Evolutionary conservation across 2,888 invertebrate genomes (phyloP).

Genomic region (Rapana venosa): DNA sequence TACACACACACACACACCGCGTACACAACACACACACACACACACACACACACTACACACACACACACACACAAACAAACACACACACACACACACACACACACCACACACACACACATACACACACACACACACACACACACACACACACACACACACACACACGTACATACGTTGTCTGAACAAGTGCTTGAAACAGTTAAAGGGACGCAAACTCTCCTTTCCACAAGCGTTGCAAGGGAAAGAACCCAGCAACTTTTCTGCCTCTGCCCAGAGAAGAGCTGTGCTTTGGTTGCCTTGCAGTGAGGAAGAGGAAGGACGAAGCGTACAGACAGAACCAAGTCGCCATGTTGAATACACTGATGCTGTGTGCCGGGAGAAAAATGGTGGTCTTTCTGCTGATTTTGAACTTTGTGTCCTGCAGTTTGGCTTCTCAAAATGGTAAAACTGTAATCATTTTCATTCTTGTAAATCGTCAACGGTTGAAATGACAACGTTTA

Average conservation of each 20-base stretch:
- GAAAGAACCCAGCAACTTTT: background rate
- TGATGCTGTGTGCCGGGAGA: background rate
- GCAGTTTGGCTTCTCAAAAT: background rate
- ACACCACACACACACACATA: too few relatives aligned
- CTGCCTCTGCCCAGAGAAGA: background rate
- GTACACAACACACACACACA: too few relatives aligned
- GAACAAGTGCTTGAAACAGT: background rate
- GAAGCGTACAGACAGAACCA: background rate
- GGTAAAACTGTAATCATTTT: background rate
- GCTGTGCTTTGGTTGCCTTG: too few relatives aligned
- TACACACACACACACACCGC: too few relatives aligned
- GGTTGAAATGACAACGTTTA: background rate
- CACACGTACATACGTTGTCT: too few relatives aligned
- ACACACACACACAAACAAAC: too few relatives aligned
- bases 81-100: too few relatives aligned
- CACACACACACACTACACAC: too few relatives aligned
- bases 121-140: too few relatives aligned
- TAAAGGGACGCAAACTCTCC: background rate
- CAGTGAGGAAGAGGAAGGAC: background rate
- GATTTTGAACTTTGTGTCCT: background rate
- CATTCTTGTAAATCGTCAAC: background rate
- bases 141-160: too few relatives aligned
- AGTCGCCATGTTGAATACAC: constrained; percentile 26
- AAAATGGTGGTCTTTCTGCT: background rate
- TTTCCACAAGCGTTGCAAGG: background rate